Base-by-base conservation (phyloP, 2,797 vertebrate species). In the Emys orbicularis region DNA sequence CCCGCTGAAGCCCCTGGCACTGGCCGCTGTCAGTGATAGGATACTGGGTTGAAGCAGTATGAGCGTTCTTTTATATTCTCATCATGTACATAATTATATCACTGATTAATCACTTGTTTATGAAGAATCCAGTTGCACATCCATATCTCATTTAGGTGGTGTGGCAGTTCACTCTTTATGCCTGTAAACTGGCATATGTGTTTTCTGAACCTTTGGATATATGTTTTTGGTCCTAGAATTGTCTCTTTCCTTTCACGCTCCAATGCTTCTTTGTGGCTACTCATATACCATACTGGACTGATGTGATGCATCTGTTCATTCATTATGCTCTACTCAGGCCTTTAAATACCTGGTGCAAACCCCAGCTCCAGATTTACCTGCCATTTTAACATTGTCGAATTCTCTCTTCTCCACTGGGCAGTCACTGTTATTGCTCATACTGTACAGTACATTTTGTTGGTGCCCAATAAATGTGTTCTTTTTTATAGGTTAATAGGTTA, bases 351-450 rank as follows among this genome's bases (percentile, higher is more conserved):
- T 97, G 96, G 89, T 96, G 90, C 94, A 97, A 96, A 97, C 94
- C 94, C 94, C 94, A 96, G 95, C 77, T 97, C 91, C 90, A 97
- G 95, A 97, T 97, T 97, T 97, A 96, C 96, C 94, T 96, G 94
- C 76, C 94, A 94, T 96, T 97, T 96, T 94, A 97, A 96, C 94
- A 86, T 12, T 92, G 92, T 86, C 92, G 90, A 93, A 84, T 83
- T 96, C 52, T 56, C 65, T 76, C 86, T 87, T 90, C 81, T 93
- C 25, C 81, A n/a, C 79, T 88, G 94, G 95, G 95, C 85, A 96
- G 91, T 96, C 96, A 95, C 53, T 85, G 93, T 89, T 95, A 91
- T 87, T 96, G 85, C 95, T 92, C 96, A 97, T 91, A 86, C 52
- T 94, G 57, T 94, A 92, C 59, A 94, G 94, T 5, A 97, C 92